Conservation (phyloP, 1,140 invertebrate genomes). For the Globodera ellingtonae region DNA sequence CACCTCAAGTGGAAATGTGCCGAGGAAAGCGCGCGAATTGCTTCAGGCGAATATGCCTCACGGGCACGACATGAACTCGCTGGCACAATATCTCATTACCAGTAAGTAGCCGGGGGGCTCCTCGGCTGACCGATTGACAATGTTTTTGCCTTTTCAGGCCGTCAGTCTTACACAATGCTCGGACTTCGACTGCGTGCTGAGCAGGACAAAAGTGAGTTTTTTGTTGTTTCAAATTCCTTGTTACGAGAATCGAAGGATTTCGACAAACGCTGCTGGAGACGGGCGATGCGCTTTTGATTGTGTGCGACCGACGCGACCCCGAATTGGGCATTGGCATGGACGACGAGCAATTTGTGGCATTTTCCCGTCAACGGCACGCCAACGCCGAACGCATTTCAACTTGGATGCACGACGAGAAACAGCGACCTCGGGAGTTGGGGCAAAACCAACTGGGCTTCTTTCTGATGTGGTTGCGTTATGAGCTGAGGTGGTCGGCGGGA, state of each 20-base stretch:
- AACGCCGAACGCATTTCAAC: conserved; percentile 51
- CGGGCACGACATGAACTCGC: conserved; percentile 55
- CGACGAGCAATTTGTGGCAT: conserved; percentile 56
- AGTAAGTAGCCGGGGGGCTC: conserved; percentile 5
- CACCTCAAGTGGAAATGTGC: conserved; percentile 52
- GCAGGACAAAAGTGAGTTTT: conserved; percentile 58
- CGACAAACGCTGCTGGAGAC: conserved; percentile 57
- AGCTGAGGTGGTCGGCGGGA: conserved; percentile 38
- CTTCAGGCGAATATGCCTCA: conserved; percentile 61
- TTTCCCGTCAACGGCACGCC: conserved; percentile 29
- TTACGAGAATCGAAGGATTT: conserved; percentile 45
- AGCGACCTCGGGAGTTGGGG: conserved; percentile 51
- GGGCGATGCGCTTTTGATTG: conserved; percentile 57
- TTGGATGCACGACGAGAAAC: conserved; percentile 58
- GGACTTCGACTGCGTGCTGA: conserved; percentile 58
- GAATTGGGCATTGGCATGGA: conserved; percentile 64
- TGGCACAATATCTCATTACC: conserved; percentile 51
- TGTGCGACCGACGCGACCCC: conserved; percentile 55
- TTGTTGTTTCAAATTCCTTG: neutral
- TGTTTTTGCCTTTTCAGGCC: conserved; percentile 8
- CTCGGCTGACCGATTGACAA: neutral
- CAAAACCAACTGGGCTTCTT: conserved; percentile 58
- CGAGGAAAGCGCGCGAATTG: conserved; percentile 50
- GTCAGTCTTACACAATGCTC: conserved; percentile 59
- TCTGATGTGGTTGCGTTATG: conserved; percentile 62